Evolutionary conservation across 2,797 vertebrate species (phyloP).

Genomic region (Sparidentex hasta): DNA sequence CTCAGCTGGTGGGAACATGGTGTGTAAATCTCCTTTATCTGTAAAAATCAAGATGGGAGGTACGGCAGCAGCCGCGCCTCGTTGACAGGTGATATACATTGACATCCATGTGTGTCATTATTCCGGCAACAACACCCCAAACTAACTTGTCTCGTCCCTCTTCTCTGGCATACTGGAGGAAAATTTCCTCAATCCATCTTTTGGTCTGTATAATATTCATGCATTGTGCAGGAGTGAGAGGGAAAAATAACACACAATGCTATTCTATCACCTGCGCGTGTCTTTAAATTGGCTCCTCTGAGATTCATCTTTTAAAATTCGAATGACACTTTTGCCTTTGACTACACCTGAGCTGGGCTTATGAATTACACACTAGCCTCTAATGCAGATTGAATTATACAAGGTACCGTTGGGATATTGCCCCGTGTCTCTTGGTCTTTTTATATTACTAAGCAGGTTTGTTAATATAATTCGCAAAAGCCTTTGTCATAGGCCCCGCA

Average conservation of each 20-base stretch:
- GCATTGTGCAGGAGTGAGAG: constrained; percentile 44
- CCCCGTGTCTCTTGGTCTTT: constrained; percentile 56
- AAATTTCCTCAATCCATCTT: constrained; percentile 68
- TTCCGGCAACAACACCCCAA: constrained; percentile 57
- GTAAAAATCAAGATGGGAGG: constrained; percentile 32
- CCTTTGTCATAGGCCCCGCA: constrained; percentile 48
- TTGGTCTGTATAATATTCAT: constrained; percentile 36
- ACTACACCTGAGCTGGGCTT: constrained; percentile 58
- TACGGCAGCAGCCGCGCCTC: background rate
- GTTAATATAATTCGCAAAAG: constrained; percentile 69
- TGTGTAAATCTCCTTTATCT: constrained; percentile 47
- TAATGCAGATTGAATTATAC: constrained; percentile 71
- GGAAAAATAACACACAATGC: constrained; percentile 50
- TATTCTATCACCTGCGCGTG: constrained; percentile 63
- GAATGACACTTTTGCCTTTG: constrained; percentile 47
- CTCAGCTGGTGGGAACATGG: constrained; percentile 26
- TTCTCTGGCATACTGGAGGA: constrained; percentile 54
- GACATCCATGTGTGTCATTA: constrained; percentile 64
- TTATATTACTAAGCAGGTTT: constrained; percentile 74
- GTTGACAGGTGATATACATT: constrained; percentile 59
- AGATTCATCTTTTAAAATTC: constrained; percentile 66
- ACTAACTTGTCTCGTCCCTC: constrained; percentile 60
- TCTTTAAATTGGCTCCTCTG: constrained; percentile 73
- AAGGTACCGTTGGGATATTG: constrained; percentile 61
- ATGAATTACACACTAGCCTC: constrained; percentile 55